Conservation (phyloP, 2,888 invertebrate genomes). For the Prostheceraeus crozeri region DNA sequence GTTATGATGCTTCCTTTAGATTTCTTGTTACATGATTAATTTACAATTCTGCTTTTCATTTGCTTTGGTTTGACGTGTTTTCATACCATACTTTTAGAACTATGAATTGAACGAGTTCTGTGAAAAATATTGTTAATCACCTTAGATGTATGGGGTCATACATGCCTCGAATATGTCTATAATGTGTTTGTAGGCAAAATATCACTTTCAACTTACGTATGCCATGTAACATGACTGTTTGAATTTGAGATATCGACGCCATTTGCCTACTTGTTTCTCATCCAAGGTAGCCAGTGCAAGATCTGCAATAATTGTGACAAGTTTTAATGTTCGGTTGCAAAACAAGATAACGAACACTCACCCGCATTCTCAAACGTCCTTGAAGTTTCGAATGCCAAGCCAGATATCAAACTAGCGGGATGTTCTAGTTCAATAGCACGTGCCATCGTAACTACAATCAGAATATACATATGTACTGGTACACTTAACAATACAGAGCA, state of each 20-base stretch:
- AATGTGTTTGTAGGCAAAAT: slow-evolving; percentile 11
- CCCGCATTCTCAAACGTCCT: slow-evolving; percentile 62
- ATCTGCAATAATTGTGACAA: slow-evolving; percentile 50
- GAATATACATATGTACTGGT: slow-evolving; percentile 24
- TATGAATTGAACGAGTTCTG: too few species aligned
- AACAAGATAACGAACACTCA: slow-evolving; percentile 41
- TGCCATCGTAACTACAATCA: slow-evolving; percentile 61
- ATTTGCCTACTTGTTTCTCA: slow-evolving; percentile 60
- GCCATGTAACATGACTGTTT: slow-evolving; percentile 63
- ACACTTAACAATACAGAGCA: too few species aligned
- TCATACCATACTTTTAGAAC: too few species aligned
- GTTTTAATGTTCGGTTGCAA: background rate
- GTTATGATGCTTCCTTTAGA: too few species aligned
- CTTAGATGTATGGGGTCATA: too few species aligned
- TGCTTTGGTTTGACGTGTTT: too few species aligned
- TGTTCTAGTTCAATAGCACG: slow-evolving; percentile 65
- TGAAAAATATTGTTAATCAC: too few species aligned
- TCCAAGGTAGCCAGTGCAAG: slow-evolving; percentile 60
- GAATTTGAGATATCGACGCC: slow-evolving; percentile 63
- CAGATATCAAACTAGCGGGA: slow-evolving; percentile 61
- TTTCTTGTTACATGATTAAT: too few species aligned
- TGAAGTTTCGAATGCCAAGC: slow-evolving; percentile 63
- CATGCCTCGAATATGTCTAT: too few species aligned
- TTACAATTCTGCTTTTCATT: too few species aligned
- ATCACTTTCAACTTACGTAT: slow-evolving; percentile 62